phyloP scores from a whole-genome alignment of 2,113 vertebrate genomes.

The Etheostoma cragini region DNA sequence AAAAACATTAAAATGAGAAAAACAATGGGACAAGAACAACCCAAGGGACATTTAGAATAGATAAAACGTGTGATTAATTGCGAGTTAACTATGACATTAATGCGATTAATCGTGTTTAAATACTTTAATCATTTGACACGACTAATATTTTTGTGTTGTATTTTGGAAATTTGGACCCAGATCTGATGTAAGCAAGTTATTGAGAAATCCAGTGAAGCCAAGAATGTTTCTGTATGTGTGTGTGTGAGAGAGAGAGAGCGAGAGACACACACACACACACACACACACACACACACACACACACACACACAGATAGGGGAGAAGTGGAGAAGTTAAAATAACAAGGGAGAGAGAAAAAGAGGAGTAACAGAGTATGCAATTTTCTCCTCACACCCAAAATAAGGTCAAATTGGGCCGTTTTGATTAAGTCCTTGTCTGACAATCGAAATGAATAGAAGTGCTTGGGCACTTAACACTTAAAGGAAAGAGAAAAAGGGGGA shows the following conservation, averaged over 20 bases:
- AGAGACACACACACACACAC: background rate
- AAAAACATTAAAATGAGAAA: too few species aligned
- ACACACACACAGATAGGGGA: background rate
- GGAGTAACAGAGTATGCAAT: slow-evolving; percentile 4
- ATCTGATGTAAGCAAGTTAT: background rate
- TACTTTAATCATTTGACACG: too few species aligned
- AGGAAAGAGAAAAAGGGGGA: slow-evolving; percentile 4
- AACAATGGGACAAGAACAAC: too few species aligned
- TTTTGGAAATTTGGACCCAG: background rate
- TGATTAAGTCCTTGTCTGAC: slow-evolving; percentile 29
- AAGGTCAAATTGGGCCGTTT: slow-evolving; percentile 27
- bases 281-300: background rate
- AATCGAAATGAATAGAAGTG: background rate
- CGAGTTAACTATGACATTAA: too few species aligned
- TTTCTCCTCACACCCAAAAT: slow-evolving; percentile 34
- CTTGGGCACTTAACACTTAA: background rate
- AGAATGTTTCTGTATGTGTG: background rate
- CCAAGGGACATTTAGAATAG: too few species aligned
- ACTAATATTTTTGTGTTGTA: background rate
- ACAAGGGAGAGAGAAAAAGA: background rate
- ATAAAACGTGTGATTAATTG: too few species aligned
- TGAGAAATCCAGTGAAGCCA: background rate
- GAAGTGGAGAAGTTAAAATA: slow-evolving; percentile 13
- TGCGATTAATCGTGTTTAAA: too few species aligned
- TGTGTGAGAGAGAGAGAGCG: background rate